A percentile compares a stretch with the other conserved stretches of the same genome.
These are phyloP conservation scores for Drosophila birchii DNA, from an alignment of 2,888 invertebrate species.

Conservation along the genomic window DNA sequence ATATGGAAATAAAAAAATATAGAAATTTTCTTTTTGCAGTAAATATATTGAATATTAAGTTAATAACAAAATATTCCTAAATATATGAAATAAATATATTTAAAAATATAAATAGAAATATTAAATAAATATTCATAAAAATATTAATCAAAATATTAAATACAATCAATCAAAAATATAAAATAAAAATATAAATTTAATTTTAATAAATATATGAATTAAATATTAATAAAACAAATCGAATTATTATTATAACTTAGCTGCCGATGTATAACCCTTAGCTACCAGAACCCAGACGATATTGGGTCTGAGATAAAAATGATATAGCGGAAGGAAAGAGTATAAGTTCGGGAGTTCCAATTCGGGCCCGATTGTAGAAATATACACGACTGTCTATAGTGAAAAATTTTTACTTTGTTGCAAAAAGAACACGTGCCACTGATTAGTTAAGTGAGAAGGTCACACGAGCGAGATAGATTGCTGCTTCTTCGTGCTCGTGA, in stretches of 20 bases:
- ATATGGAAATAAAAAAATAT: too few relatives aligned
- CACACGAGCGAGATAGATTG: slow-evolving; percentile 31
- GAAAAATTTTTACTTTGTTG: slow-evolving; percentile 76
- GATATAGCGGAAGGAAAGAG: slow-evolving; percentile 27
- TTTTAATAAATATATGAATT: not conserved
- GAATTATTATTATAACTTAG: too few relatives aligned
- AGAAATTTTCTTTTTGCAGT: too few relatives aligned
- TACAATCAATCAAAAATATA: too few relatives aligned
- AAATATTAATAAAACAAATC: too few relatives aligned
- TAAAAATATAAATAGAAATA: too few relatives aligned
- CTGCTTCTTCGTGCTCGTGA: slow-evolving; percentile 19
- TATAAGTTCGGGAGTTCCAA: slow-evolving; percentile 24
- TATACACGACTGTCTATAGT: slow-evolving; percentile 44
- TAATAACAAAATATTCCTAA: too few relatives aligned
- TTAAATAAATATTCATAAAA: too few relatives aligned
- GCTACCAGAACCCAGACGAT: slow-evolving; percentile 2
- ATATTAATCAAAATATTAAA: not conserved
- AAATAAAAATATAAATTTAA: not conserved
- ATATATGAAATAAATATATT: too few relatives aligned
- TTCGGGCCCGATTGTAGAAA: slow-evolving; percentile 22
- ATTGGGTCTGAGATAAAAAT: slow-evolving; percentile 14
- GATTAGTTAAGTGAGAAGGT: slow-evolving; percentile 66
- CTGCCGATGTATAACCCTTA: not conserved
- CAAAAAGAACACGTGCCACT: slow-evolving; percentile 77
- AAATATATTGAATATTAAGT: too few relatives aligned